Conservation (phyloP, 1,140 invertebrate species). For the Caligus rogercresseyi region DNA sequence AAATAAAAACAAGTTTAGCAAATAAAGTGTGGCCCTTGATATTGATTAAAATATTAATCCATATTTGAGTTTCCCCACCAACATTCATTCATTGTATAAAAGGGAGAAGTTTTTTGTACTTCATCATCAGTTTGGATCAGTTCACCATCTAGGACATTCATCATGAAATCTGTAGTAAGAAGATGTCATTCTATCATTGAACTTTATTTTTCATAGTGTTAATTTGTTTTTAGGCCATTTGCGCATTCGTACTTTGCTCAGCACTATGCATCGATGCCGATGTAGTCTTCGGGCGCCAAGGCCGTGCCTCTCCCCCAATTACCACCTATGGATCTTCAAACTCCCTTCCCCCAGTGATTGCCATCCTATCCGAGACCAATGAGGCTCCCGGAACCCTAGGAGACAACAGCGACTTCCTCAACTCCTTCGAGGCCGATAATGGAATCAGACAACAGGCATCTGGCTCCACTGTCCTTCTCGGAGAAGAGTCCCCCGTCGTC, state of each 20-base stretch:
- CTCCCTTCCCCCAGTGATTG: not conserved
- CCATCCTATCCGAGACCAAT: not conserved
- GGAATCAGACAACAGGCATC: not conserved
- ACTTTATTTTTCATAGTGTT: no score
- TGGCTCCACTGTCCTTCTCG: not conserved
- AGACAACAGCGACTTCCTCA: not conserved
- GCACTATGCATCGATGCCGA: not conserved
- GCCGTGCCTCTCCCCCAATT: not conserved
- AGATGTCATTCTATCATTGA: no score
- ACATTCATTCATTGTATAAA: no score
- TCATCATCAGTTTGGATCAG: not conserved
- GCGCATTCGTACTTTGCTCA: not conserved
- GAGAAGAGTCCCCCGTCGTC: not conserved
- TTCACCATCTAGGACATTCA: no score
- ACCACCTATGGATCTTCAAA: not conserved
- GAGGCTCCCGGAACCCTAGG: not conserved
- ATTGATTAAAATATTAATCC: no score
- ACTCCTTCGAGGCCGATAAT: slow-evolving; percentile 10
- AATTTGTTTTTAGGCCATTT: not conserved
- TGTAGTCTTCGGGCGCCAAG: not conserved
- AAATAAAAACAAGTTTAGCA: no score
- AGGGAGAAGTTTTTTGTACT: no score
- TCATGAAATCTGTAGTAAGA: no score
- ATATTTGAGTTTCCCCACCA: no score
- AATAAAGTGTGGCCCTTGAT: no score